phyloP scores from a whole-genome alignment of 2,113 vertebrate species.

The Thamnophis sirtalis region DNA sequence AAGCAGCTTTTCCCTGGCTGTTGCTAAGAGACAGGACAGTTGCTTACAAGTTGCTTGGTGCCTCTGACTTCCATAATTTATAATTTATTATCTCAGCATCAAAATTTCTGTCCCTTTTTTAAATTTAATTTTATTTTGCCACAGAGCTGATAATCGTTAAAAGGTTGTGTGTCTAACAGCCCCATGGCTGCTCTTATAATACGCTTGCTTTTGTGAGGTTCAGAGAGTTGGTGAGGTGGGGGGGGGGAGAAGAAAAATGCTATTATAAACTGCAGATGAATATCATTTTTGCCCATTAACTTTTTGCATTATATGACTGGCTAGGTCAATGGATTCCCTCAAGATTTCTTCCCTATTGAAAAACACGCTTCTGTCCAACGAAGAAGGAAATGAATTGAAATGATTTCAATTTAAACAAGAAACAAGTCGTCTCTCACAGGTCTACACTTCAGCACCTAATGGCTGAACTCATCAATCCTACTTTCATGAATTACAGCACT shows the following conservation, averaged over 20 bases:
- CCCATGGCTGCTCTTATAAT: conserved; percentile 31
- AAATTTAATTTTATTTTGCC: conserved; percentile 61
- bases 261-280: conserved; percentile 69
- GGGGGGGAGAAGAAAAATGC: conserved; percentile 35
- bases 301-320: conserved; percentile 63
- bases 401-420: conserved; percentile 73
- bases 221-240: conserved; percentile 25
- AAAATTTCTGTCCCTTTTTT: conserved; percentile 66
- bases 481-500: conserved; percentile 53
- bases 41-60: conserved; percentile 76
- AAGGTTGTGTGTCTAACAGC: conserved; percentile 53
- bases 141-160: conserved; percentile 62
- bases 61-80: conserved; percentile 75
- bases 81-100: conserved; percentile 74
- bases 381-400: conserved; percentile 72
- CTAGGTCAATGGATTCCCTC: conserved; percentile 72
- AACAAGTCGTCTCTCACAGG: conserved; percentile 43
- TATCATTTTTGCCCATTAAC: conserved; percentile 76
- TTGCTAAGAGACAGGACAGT: conserved; percentile 80
- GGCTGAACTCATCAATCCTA: conserved; percentile 50
- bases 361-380: conserved; percentile 67
- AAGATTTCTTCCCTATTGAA: conserved; percentile 70
- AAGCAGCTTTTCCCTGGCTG: conserved; percentile 67
- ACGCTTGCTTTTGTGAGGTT: conserved; percentile 44
- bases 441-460: conserved; percentile 55